These are phyloP conservation scores for Homarus americanus DNA, from an alignment of 1,140 invertebrate species.

Conservation along the genomic window DNA sequence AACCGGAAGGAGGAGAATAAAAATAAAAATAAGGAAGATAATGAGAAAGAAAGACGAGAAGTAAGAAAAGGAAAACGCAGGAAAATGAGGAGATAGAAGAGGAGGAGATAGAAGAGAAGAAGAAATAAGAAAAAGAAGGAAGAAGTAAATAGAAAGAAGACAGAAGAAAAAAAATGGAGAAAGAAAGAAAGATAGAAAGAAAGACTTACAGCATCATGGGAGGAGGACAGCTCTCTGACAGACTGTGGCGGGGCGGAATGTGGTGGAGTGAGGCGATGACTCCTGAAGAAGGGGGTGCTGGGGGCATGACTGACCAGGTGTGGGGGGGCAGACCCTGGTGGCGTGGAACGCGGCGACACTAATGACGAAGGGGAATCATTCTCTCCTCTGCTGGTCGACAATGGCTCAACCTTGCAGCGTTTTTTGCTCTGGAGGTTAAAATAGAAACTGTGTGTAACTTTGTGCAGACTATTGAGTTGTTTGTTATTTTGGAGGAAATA, in stretches of 20 bases:
- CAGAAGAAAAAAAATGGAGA: background rate
- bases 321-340: slow-evolving; percentile 27
- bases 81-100: too few species aligned
- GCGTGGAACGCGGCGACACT: slow-evolving; percentile 1
- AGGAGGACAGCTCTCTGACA: background rate
- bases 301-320: background rate
- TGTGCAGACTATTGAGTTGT: too few species aligned
- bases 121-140: too few species aligned
- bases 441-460: too few species aligned
- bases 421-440: slow-evolving; percentile 22
- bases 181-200: background rate
- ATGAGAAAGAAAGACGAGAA: too few species aligned
- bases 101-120: too few species aligned
- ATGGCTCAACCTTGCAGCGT: slow-evolving; percentile 31
- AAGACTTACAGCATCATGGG: background rate
- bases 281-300: slow-evolving; percentile 28
- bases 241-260: slow-evolving; percentile 28
- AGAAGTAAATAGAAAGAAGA: too few species aligned
- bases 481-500: too few species aligned
- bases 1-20: too few species aligned
- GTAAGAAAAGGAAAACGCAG: too few species aligned
- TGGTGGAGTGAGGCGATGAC: background rate
- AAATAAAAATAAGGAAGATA: too few species aligned
- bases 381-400: background rate
- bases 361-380: background rate